phyloP scores from a whole-genome alignment of 2,113 vertebrate species.

The Aspidoscelis tigris region DNA sequence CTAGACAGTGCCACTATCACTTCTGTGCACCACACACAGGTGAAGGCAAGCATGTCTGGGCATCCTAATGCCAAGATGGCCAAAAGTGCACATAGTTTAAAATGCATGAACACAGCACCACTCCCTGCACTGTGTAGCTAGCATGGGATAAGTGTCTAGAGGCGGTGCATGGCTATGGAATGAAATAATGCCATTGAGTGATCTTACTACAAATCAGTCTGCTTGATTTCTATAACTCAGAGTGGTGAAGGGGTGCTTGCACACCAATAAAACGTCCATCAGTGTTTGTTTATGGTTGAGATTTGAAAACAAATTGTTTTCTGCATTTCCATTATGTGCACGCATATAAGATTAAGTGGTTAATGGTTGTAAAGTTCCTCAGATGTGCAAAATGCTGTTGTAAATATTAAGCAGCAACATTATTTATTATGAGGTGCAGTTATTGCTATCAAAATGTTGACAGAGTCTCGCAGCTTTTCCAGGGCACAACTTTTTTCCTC shows the following conservation, averaged over 20 bases:
- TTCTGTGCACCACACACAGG: no score
- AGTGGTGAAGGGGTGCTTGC: constrained; percentile 44
- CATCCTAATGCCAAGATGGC: no score
- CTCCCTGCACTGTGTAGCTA: no score
- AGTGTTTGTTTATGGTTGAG: constrained; percentile 66
- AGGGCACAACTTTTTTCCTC: constrained; percentile 69
- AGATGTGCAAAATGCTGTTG: constrained; percentile 32
- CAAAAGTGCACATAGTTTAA: no score
- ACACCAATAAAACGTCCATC: constrained; percentile 28
- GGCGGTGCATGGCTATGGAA: constrained; percentile 28
- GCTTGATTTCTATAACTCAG: constrained; percentile 29
- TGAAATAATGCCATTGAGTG: constrained; percentile 60
- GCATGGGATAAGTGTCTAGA: no score
- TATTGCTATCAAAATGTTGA: constrained; percentile 70
- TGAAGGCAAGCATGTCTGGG: no score
- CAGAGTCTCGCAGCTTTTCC: constrained; percentile 74
- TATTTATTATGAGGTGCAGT: constrained; percentile 71
- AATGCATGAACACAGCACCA: no score
- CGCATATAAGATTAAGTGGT: constrained; percentile 67
- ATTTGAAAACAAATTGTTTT: constrained; percentile 52
- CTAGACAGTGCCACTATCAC: no score
- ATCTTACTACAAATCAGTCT: not conserved
- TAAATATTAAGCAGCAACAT: constrained; percentile 62
- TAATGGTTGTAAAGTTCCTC: constrained; percentile 53
- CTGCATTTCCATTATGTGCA: constrained; percentile 44